Base-by-base conservation (phyloP, 2,888 invertebrate species). In the Galeopsomyia nigrocyanea region DNA sequence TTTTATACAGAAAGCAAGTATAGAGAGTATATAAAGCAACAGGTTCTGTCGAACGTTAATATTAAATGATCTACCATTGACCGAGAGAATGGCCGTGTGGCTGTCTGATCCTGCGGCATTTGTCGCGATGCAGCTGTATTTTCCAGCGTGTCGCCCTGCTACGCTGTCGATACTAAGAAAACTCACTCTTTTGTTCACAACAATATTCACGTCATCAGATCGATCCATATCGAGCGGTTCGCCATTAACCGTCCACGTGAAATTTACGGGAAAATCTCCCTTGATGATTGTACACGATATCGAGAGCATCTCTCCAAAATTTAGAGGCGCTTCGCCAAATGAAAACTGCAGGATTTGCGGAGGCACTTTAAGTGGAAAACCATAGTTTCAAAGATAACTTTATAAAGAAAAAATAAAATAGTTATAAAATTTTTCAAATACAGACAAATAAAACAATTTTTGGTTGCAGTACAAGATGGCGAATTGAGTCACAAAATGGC, bases 181-280 rank as follows among this genome's bases (percentile, higher is more conserved):
- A 76, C 91, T 92, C 73, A 92, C 90, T 84, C 90, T 88, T 81
- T 89, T 89, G 82, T 90, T 91, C 84, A 90, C 90, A 77, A 92
- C 90, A 86, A 90, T 89, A 81, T 91, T 88, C 83, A 91, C 90
- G 82, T 91, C 91, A 80, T 91, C 91, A 80, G 89, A 86, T 80
- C 89, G 88, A 74, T 78, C 79, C 65, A 80, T 77, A 74, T 79
- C 78, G 71, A 86, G 85, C 75, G 88, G 89, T 84, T 88, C 86
- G 78, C 90, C 88, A 85, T 94, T 92, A 84, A 93, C 92, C 81
- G 90, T 90, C 95, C 95, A 95, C 64, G 89, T 89, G 72, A 95
- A 91, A 77, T 89, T 89, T 73, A 95, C 89, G 63, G 89, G 89
- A 60, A 84, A 83, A 82, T 92, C 92, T 46, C 92, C 91, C 79